Evolutionary conservation across 2,888 invertebrate species (phyloP).

Genomic region (Bruchidius siliquastri): DNA sequence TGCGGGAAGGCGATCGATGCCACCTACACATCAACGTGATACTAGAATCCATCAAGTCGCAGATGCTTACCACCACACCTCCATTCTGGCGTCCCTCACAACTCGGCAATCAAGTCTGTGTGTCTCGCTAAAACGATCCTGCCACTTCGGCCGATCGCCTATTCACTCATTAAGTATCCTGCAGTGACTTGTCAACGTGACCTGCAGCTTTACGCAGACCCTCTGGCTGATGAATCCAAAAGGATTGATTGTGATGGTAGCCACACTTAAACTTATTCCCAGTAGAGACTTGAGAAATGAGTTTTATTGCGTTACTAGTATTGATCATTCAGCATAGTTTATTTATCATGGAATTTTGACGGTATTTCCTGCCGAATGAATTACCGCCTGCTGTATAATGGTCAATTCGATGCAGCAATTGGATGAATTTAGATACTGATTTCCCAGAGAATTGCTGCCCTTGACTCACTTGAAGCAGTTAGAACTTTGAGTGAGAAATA

Average conservation of each 20-base stretch:
- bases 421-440: neutral
- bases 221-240: neutral
- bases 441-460: neutral
- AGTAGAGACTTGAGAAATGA: too few relatives aligned
- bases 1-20: neutral
- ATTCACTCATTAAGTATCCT: neutral
- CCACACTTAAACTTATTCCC: too few relatives aligned
- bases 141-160: neutral
- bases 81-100: neutral
- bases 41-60: neutral
- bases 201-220: neutral
- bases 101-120: neutral
- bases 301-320: too few relatives aligned
- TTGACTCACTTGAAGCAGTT: neutral
- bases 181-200: neutral
- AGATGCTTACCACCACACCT: neutral
- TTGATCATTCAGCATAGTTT: constrained; percentile 4
- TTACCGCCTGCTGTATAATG: constrained; percentile 11
- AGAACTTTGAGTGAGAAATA: neutral
- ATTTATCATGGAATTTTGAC: constrained; percentile 10
- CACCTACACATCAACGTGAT: neutral
- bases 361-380: constrained; percentile 10
- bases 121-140: neutral
- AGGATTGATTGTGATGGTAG: too few relatives aligned
- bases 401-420: constrained; percentile 17